Percentiles rank a stretch among this genome's conserved stretches.
Evolutionary conservation across 37 sponge, comb jelly and placozoan species (phyloP).

Genomic region (Crambe crambe): DNA sequence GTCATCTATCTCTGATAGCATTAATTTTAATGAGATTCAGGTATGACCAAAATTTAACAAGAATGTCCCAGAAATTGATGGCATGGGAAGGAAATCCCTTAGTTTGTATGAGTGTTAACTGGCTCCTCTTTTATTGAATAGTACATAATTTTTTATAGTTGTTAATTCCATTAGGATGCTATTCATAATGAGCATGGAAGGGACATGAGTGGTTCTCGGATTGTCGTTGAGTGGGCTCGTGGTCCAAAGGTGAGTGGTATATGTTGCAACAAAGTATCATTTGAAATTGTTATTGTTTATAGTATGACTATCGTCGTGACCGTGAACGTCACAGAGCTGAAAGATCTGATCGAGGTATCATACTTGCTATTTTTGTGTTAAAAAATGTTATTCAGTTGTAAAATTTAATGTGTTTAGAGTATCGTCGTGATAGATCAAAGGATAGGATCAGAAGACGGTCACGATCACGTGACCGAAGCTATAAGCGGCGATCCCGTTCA

Average conservation of each 20-base stretch:
- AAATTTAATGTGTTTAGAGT: too few species aligned
- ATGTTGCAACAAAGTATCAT: not conserved
- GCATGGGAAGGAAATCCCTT: too few species aligned
- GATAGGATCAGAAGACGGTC: not conserved
- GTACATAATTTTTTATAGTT: too few species aligned
- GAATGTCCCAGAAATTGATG: too few species aligned
- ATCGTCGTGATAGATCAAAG: not conserved
- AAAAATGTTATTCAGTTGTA: too few species aligned
- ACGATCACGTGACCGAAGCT: constrained; percentile 1
- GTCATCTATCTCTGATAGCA: too few species aligned
- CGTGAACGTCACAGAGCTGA: not conserved
- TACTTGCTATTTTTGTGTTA: not conserved
- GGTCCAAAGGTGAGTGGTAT: constrained; percentile 40
- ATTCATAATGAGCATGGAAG: constrained; percentile 71
- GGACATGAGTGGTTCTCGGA: constrained; percentile 64
- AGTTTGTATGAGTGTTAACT: too few species aligned
- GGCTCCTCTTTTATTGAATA: too few species aligned
- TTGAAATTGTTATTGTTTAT: not conserved
- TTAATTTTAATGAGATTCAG: too few species aligned
- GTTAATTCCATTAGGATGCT: constrained; percentile 61
- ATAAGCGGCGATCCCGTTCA: not conserved
- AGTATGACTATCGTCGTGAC: constrained; percentile 30
- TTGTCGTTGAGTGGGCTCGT: constrained; percentile 84
- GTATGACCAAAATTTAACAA: too few species aligned
- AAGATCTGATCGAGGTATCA: not conserved